Conservation (phyloP, 2,888 invertebrate genomes). For the Meganola albula region DNA sequence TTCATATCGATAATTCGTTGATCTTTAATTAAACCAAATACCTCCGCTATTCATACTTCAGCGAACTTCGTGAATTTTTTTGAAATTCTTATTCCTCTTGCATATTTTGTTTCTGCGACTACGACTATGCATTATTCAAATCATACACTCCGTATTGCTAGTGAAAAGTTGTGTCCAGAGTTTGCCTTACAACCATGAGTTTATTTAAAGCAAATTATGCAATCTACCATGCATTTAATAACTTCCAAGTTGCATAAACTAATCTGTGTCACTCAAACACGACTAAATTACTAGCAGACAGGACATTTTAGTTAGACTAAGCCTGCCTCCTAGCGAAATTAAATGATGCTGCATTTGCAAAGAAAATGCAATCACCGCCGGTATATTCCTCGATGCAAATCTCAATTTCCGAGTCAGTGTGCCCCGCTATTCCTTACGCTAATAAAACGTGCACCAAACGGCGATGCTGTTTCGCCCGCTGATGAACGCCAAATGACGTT, state of each 20-base stretch:
- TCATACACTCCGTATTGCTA: too few relatives aligned
- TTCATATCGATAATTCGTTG: too few relatives aligned
- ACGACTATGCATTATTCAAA: too few relatives aligned
- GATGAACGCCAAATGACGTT: conserved; percentile 77
- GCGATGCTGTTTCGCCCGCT: conserved; percentile 73
- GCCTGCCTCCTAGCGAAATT: conserved; percentile 59
- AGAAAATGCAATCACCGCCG: conserved; percentile 74
- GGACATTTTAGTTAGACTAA: conserved; percentile 55
- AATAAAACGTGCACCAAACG: conserved; percentile 75
- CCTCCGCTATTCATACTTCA: conserved; percentile 28
- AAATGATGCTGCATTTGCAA: conserved; percentile 69
- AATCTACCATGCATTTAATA: conserved; percentile 15
- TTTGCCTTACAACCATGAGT: too few relatives aligned
- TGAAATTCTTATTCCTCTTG: conserved; percentile 11
- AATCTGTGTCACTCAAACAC: conserved; percentile 26
- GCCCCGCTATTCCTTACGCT: conserved; percentile 76
- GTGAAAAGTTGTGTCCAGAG: too few relatives aligned
- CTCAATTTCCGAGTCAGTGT: conserved; percentile 72
- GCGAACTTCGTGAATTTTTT: conserved; percentile 26
- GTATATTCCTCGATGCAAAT: conserved; percentile 70
- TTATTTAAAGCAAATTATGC: too few relatives aligned
- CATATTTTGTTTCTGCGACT: conserved; percentile 17
- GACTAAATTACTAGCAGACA: conserved; percentile 40
- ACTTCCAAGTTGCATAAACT: conserved; percentile 13
- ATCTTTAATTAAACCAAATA: too few relatives aligned